Percentiles rank a stretch among this genome's conserved stretches.
phyloP scores from a whole-genome alignment of 2,113 vertebrate genomes.

The Lophius piscatorius region DNA sequence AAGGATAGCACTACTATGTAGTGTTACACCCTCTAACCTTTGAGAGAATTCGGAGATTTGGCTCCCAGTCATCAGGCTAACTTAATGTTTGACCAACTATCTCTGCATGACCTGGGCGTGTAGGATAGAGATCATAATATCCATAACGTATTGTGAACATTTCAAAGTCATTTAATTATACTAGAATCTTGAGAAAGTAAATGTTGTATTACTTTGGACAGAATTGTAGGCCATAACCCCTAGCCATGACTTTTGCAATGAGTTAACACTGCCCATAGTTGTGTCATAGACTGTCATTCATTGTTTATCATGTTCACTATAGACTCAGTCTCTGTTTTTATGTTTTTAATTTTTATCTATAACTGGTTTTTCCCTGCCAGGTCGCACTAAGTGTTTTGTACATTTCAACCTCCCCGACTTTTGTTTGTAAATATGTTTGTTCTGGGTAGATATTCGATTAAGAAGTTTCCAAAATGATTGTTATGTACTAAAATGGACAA shows the following conservation, averaged over 20 bases:
- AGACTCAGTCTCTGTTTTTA: slow-evolving; percentile 39
- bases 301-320: slow-evolving; percentile 56
- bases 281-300: slow-evolving; percentile 47
- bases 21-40: slow-evolving; percentile 68
- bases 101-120: slow-evolving; percentile 29
- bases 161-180: slow-evolving; percentile 36
- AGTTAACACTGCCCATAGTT: slow-evolving; percentile 43
- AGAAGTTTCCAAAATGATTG: slow-evolving; percentile 81
- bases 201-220: slow-evolving; percentile 20
- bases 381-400: slow-evolving; percentile 76
- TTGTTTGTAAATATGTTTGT: slow-evolving; percentile 83
- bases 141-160: slow-evolving; percentile 31
- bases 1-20: slow-evolving; percentile 81
- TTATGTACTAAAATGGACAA: slow-evolving; percentile 85
- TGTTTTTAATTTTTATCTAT: slow-evolving; percentile 52
- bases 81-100: slow-evolving; percentile 31
- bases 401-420: slow-evolving; percentile 74
- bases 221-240: slow-evolving; percentile 38
- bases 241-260: slow-evolving; percentile 39
- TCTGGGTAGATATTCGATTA: slow-evolving; percentile 80
- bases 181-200: slow-evolving; percentile 44
- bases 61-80: slow-evolving; percentile 33
- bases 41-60: slow-evolving; percentile 51
- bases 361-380: slow-evolving; percentile 60
- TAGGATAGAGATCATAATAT: slow-evolving; percentile 22